Evolutionary conservation across 2,797 vertebrate species (phyloP).

Genomic region (Malurus splendens): DNA sequence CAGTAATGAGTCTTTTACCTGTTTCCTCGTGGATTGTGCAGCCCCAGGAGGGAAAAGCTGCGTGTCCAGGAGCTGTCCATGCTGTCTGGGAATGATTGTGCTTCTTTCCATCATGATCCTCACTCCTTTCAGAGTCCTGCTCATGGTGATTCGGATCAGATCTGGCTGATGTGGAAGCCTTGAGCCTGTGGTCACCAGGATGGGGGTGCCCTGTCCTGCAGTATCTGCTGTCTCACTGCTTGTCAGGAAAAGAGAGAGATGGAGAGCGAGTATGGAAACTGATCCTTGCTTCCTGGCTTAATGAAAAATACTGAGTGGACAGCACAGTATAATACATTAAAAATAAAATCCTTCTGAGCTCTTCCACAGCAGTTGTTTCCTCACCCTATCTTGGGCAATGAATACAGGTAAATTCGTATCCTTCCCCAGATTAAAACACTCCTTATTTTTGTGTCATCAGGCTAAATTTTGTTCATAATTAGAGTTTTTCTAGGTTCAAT

Average conservation of each 20-base stretch:
- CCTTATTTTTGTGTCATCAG: background rate
- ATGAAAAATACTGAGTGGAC: background rate
- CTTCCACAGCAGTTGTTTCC: background rate
- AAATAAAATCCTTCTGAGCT: background rate
- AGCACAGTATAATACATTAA: background rate
- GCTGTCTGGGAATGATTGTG: background rate
- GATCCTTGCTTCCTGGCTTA: background rate
- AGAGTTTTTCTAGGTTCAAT: background rate
- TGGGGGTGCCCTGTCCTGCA: background rate
- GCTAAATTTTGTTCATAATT: background rate
- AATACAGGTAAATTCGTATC: background rate
- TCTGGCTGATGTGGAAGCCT: background rate
- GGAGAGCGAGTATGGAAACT: background rate
- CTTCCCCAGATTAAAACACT: background rate
- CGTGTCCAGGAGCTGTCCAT: background rate
- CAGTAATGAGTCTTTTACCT: background rate
- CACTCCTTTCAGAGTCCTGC: background rate
- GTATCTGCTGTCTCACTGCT: background rate
- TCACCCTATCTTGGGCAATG: background rate
- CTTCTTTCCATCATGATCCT: background rate
- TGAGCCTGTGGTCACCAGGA: background rate
- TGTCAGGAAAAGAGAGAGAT: background rate
- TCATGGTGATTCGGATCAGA: accelerated
- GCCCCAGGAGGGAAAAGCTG: background rate
- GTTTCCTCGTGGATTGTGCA: accelerated